These are phyloP conservation scores for Tryphoninae sp. DNA, from an alignment of 2,888 invertebrate genomes.

Conservation along the genomic window DNA sequence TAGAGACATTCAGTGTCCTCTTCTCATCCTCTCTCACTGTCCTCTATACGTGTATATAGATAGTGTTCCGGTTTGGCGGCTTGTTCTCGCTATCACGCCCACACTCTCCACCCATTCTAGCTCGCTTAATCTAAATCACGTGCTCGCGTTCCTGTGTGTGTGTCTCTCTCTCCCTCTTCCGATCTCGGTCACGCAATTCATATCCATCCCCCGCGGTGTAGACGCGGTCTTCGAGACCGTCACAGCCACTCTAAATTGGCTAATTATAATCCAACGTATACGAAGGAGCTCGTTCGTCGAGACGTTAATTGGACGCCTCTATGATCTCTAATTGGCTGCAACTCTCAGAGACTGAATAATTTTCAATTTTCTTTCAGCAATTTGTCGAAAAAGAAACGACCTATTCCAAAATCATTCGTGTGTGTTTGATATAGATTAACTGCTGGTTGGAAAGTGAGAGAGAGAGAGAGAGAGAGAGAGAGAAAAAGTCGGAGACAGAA, in stretches of 20 bases:
- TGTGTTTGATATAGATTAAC: not conserved
- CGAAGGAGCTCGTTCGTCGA: conserved; percentile 65
- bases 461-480: not conserved
- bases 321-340: conserved; percentile 74
- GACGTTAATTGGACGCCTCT: conserved; percentile 76
- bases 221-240: conserved; percentile 37
- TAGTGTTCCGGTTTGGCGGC: conserved; percentile 40
- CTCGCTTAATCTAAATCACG: conserved; percentile 76
- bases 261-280: conserved; percentile 79
- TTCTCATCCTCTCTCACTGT: conserved; percentile 42
- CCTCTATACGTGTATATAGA: conserved; percentile 24
- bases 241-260: conserved; percentile 77
- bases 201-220: conserved; percentile 54
- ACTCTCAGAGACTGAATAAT: conserved; percentile 49
- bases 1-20: conserved; percentile 66
- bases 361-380: conserved; percentile 18
- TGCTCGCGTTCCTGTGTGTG: conserved; percentile 53
- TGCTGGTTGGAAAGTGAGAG: not conserved
- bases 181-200: conserved; percentile 54
- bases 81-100: conserved; percentile 61
- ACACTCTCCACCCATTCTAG: conserved; percentile 46
- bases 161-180: conserved; percentile 38
- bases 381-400: not conserved
- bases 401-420: not conserved
- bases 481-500: not conserved